Evolutionary conservation across 2,797 vertebrate genomes (phyloP).

Genomic region (Rallus crepitans): DNA sequence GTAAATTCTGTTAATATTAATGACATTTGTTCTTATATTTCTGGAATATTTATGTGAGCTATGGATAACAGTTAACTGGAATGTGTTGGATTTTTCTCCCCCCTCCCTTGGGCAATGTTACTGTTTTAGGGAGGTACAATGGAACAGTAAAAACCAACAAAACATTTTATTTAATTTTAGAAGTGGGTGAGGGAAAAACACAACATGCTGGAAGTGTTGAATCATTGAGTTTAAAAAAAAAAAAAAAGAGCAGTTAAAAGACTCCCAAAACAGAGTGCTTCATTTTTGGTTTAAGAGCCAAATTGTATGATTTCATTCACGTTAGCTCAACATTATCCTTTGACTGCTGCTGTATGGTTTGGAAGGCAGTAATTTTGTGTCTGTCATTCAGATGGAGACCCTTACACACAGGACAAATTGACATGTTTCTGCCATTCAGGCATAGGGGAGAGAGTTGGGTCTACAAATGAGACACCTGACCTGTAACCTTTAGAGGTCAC

Average conservation of each 20-base stretch:
- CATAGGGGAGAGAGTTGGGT: accelerated
- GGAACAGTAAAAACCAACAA: not conserved
- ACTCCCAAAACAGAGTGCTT: not conserved
- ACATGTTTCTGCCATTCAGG: not conserved
- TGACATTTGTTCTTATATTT: not conserved
- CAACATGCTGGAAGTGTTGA: not conserved
- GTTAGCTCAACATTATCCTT: accelerated
- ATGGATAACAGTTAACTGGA: too few relatives aligned
- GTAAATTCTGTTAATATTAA: not conserved
- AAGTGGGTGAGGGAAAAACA: accelerated
- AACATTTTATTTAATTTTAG: not conserved
- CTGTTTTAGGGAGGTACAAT: not conserved
- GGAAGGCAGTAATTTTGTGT: not conserved
- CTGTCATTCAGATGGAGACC: too few relatives aligned
- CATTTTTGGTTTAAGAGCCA: not conserved
- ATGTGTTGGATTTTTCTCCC: too few relatives aligned
- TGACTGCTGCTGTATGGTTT: not conserved
- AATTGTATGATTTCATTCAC: not conserved
- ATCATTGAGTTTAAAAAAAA: not conserved
- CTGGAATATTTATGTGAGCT: too few relatives aligned
- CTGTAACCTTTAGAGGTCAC: not conserved
- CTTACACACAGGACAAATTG: too few relatives aligned
- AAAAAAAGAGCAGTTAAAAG: not conserved
- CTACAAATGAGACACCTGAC: not conserved
- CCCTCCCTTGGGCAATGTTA: not conserved